Evolutionary conservation across 2,888 invertebrate species (phyloP).

Genomic region (Azorinus chamasolen): DNA sequence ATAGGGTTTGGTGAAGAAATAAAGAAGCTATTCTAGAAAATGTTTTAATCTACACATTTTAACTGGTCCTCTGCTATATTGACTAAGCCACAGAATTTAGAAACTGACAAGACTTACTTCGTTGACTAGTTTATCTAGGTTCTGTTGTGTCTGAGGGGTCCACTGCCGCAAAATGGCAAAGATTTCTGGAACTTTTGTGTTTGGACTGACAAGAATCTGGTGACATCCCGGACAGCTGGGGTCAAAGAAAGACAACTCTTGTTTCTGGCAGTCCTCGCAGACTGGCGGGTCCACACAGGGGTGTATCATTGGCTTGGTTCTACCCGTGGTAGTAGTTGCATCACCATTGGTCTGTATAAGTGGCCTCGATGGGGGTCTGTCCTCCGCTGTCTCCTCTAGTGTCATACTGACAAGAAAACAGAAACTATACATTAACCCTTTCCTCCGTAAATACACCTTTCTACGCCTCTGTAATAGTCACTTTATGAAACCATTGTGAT

Average conservation of each 20-base stretch:
- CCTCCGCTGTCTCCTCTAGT: slow-evolving; percentile 62
- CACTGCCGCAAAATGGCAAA: slow-evolving; percentile 88
- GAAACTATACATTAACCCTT: too few species aligned
- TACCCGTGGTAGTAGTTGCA: slow-evolving; percentile 7
- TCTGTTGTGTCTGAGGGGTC: slow-evolving; percentile 87
- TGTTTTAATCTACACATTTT: too few species aligned
- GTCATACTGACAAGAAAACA: slow-evolving; percentile 69
- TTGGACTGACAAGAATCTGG: slow-evolving; percentile 82
- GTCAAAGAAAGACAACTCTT: slow-evolving; percentile 87
- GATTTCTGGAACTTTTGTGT: slow-evolving; percentile 86
- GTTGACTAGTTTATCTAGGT: slow-evolving; percentile 86
- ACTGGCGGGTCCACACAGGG: slow-evolving; percentile 87
- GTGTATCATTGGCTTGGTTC: slow-evolving; percentile 85
- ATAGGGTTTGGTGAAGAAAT: too few species aligned
- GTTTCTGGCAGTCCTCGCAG: slow-evolving; percentile 86
- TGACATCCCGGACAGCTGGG: slow-evolving; percentile 86
- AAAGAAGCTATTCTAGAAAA: too few species aligned
- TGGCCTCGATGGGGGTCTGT: slow-evolving; percentile 32
- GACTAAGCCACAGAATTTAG: too few species aligned
- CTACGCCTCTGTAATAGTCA: too few species aligned
- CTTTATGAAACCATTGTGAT: too few species aligned
- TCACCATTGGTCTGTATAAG: slow-evolving; percentile 44
- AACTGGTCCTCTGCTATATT: too few species aligned
- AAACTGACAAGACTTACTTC: slow-evolving; percentile 82
- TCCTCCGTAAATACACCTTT: too few species aligned